Evolutionary conservation across 2,113 vertebrate species (phyloP).

Genomic region (Cardinalis cardinalis): DNA sequence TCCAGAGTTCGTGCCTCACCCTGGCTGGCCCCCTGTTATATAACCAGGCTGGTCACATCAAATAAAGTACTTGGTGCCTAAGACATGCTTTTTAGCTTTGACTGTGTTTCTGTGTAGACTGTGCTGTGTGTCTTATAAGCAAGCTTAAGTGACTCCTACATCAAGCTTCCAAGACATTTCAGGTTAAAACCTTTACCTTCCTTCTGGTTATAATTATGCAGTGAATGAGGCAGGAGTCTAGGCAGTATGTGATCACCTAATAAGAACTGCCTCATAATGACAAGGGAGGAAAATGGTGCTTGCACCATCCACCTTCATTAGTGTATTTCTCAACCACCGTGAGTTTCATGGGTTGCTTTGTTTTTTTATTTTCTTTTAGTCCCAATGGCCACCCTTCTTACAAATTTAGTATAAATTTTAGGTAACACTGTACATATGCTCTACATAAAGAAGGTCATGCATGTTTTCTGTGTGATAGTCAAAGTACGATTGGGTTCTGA

Average conservation of each 20-base stretch:
- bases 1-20: neutral
- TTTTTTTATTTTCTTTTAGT: neutral
- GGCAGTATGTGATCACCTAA: neutral
- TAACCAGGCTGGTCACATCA: neutral
- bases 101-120: neutral
- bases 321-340: slow-evolving; percentile 27
- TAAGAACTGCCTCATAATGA: neutral
- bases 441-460: neutral
- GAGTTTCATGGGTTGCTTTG: neutral
- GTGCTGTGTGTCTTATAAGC: neutral
- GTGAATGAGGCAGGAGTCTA: neutral
- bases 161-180: neutral
- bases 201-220: neutral
- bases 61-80: neutral
- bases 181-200: neutral
- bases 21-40: neutral
- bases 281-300: neutral
- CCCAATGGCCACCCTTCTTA: neutral
- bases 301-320: slow-evolving; percentile 25
- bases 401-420: neutral
- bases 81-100: neutral
- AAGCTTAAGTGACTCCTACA: neutral
- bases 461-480: neutral
- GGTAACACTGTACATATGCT: neutral
- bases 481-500: neutral